phyloP scores from a whole-genome alignment of 2,113 vertebrate species.

The Sinosuthora webbiana region DNA sequence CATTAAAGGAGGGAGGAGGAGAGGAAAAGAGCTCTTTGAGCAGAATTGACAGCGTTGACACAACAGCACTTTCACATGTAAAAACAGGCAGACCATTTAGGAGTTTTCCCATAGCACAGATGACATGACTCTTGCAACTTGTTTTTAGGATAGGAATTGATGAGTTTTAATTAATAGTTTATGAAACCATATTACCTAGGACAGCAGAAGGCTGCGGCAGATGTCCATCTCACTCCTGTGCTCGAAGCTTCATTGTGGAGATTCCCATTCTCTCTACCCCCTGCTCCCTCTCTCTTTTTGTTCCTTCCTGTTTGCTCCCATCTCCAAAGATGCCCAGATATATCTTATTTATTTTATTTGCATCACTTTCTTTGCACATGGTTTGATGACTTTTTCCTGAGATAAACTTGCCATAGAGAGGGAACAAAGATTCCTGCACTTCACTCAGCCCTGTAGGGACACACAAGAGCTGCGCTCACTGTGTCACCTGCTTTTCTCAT shows the following conservation, averaged over 20 bases:
- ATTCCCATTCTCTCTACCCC: neutral
- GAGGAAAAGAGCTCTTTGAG: neutral
- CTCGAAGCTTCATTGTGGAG: neutral
- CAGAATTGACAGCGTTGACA: neutral
- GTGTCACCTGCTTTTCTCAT: neutral
- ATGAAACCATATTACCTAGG: neutral
- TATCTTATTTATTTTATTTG: neutral
- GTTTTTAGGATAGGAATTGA: neutral
- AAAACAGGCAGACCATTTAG: neutral
- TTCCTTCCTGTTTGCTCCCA: neutral
- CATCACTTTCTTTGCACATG: rapidly evolving
- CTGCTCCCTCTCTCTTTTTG: neutral
- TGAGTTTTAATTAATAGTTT: neutral
- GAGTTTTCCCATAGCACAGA: neutral
- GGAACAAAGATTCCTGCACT: neutral
- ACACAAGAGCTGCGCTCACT: rapidly evolving
- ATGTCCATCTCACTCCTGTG: neutral
- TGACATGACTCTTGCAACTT: neutral
- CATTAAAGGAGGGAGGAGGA: neutral
- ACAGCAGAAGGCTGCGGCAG: neutral
- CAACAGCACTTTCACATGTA: neutral
- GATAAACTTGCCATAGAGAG: neutral
- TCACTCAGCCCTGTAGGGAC: neutral
- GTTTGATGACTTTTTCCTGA: neutral
- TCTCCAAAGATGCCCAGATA: neutral